Evolutionary conservation across 2,113 vertebrate species (phyloP).

Genomic region (Danio rerio): GRCz12tu NC_133177.1:37421501-37422000

Average conservation of each 20-base stretch:
- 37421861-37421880: too few relatives aligned
- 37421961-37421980: too few relatives aligned
- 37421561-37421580: background rate
- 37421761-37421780: constrained; percentile 1
- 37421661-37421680: constrained; percentile 11
- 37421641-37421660: constrained; percentile 34
- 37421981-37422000: too few relatives aligned
- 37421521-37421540: background rate
- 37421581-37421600: constrained; percentile 8
- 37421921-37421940: too few relatives aligned
- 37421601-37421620: constrained; percentile 8
- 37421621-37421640: constrained; percentile 30
- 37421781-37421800: background rate
- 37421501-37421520: constrained; percentile 13
- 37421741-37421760: background rate
- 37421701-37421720: constrained; percentile 6
- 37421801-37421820: background rate
- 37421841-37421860: background rate
- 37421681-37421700: constrained; percentile 22
- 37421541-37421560: background rate
- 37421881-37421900: too few relatives aligned
- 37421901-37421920: too few relatives aligned
- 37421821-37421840: background rate
- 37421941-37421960: too few relatives aligned
- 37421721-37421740: constrained; percentile 13